phyloP scores from a whole-genome alignment of 2,113 vertebrate species.

The Carettochelys insculpta region DNA sequence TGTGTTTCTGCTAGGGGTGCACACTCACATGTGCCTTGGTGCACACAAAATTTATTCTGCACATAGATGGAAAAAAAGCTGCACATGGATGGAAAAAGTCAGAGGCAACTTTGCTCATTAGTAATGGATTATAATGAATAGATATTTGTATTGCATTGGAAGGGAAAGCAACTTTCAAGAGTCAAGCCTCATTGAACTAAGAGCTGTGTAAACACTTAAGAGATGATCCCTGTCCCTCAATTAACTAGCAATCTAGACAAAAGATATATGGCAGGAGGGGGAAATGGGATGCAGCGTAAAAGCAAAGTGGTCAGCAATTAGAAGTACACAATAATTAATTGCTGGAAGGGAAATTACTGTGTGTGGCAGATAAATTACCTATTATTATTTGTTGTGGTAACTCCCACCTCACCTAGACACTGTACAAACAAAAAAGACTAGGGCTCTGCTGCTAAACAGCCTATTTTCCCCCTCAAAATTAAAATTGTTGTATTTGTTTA shows the following conservation, averaged over 20 bases:
- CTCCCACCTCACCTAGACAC: not conserved
- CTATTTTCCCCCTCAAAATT: not conserved
- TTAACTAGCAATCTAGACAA: not conserved
- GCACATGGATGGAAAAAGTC: too few species aligned
- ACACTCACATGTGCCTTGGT: too few species aligned
- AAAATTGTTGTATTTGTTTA: not conserved
- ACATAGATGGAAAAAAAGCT: too few species aligned
- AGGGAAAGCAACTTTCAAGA: not conserved
- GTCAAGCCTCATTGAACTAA: not conserved
- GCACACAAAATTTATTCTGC: too few species aligned
- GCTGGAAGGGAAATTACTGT: not conserved
- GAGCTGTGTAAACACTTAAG: not conserved
- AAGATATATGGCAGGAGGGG: accelerated
- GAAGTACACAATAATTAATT: not conserved
- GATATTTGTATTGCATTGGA: not conserved
- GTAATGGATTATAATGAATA: not conserved
- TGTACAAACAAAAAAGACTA: not conserved
- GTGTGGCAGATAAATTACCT: not conserved
- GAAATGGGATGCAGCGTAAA: not conserved
- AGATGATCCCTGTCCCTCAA: too few species aligned
- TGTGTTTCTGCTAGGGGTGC: too few species aligned
- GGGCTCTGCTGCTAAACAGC: not conserved
- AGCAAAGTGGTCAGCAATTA: not conserved
- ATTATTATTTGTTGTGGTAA: not conserved
- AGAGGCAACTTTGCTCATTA: not conserved